These are phyloP conservation scores for Bellardia bayeri DNA, from an alignment of 2,888 invertebrate genomes.

Conservation along the genomic window DNA sequence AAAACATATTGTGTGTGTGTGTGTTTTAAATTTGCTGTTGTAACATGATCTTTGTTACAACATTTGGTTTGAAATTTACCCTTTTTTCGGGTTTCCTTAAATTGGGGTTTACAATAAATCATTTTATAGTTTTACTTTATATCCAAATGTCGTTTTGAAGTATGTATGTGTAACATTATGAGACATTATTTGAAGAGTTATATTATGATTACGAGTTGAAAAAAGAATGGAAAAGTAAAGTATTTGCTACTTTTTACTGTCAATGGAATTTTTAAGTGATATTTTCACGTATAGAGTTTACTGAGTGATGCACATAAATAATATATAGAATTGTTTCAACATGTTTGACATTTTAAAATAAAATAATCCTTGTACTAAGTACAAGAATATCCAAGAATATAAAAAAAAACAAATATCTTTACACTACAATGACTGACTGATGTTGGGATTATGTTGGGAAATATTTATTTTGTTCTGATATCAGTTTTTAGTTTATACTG, in stretches of 20 bases:
- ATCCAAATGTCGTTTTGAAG: conserved; percentile 22
- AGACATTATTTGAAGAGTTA: conserved; percentile 14
- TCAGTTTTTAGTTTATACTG: too few relatives aligned
- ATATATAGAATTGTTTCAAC: not conserved
- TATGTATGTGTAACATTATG: conserved; percentile 15
- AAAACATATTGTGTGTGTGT: not conserved
- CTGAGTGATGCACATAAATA: not conserved
- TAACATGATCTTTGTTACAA: not conserved
- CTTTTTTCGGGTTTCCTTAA: conserved; percentile 2
- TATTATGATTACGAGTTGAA: not conserved
- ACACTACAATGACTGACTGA: too few relatives aligned
- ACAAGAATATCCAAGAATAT: too few relatives aligned
- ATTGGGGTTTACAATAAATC: conserved; percentile 24
- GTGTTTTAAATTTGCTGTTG: not conserved
- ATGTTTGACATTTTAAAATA: not conserved
- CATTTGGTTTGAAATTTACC: not conserved
- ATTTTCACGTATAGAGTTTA: not conserved
- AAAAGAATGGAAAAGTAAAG: not conserved
- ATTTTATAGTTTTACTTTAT: not conserved
- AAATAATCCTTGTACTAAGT: too few relatives aligned
- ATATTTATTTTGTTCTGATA: too few relatives aligned
- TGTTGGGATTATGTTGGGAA: too few relatives aligned
- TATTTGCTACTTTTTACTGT: not conserved
- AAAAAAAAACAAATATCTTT: too few relatives aligned
- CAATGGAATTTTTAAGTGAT: not conserved